Evolutionary conservation across 2,888 invertebrate genomes (phyloP).

Genomic region (Xestia ashworthii): DNA sequence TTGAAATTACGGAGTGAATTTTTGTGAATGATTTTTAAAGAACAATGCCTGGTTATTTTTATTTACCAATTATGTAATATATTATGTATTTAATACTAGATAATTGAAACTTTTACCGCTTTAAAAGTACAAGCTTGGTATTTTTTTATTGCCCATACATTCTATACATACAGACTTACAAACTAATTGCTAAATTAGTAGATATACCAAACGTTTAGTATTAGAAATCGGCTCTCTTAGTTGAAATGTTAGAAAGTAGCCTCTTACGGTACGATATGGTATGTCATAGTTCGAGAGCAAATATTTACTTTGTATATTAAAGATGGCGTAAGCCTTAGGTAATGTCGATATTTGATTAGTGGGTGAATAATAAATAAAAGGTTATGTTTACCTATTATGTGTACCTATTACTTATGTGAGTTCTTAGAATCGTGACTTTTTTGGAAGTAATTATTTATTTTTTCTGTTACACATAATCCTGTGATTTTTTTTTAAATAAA

Average conservation of each 20-base stretch:
- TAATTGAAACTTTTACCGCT: background rate
- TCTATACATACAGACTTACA: no score
- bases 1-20: constrained; percentile 19
- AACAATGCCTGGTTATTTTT: constrained; percentile 1
- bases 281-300: constrained; percentile 16
- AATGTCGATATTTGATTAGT: background rate
- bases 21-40: background rate
- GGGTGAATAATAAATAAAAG: background rate
- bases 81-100: no score
- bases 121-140: background rate
- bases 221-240: constrained; percentile 40
- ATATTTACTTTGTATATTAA: constrained; percentile 19
- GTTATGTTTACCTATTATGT: background rate
- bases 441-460: background rate
- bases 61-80: no score
- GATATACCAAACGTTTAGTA: background rate
- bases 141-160: background rate
- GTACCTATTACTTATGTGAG: background rate
- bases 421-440: background rate
- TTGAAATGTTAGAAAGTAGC: constrained; percentile 42
- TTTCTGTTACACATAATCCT: no score
- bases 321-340: background rate
- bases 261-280: background rate
- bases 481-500: background rate
- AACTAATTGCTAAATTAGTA: background rate